Base-by-base conservation (phyloP, 2,888 invertebrate species). In the Oithona nana region DNA sequence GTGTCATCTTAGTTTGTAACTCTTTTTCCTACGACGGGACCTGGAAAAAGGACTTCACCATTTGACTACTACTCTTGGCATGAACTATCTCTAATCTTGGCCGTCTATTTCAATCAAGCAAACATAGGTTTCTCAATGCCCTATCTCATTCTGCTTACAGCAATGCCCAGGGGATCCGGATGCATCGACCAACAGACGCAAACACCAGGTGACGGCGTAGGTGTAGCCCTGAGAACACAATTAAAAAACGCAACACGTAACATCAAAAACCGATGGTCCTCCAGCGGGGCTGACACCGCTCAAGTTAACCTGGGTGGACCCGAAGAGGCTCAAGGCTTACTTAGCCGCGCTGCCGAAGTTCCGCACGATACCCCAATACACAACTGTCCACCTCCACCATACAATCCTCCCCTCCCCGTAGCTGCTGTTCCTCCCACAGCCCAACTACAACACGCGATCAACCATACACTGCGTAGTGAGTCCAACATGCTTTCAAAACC, bases 401-500 rank as follows among this genome's bases (percentile, higher is more conserved):
- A 48, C 29, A 16, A n/a, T 39, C 30, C 31, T 20, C 6, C 30
- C 31, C 31, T 31, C 11, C 28, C 30, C 24, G 16, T 22, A n/a
- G 59, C 22, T 24, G 49, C 48, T n/a, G 50, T 20, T 16, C 50
- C n/a, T 4, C 20, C 20, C 24, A 3, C 49, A 26, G 16, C 48
- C 16, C 49, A 39, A 28, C 20, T 48, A 28, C 39, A 30, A 20
- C 20, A 31, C 16, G 30, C 31, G 4, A 31, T 39, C 26, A 57
- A 28, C 30, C 20, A 31, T 26, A 57, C 57, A 16, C 24, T 48
- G 50, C 49, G 20, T n/a, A 26, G 28, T 26, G 50, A 59, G 59
- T 59, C 59, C 59, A 59, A 59, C 22, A 59, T 49, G 59, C 59
- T 59, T 59, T 59, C 59, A 59, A 59, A 16, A 39, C 16, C 39